phyloP scores from a whole-genome alignment of 1,140 invertebrate species.

The Drosophila willistoni region DNA sequence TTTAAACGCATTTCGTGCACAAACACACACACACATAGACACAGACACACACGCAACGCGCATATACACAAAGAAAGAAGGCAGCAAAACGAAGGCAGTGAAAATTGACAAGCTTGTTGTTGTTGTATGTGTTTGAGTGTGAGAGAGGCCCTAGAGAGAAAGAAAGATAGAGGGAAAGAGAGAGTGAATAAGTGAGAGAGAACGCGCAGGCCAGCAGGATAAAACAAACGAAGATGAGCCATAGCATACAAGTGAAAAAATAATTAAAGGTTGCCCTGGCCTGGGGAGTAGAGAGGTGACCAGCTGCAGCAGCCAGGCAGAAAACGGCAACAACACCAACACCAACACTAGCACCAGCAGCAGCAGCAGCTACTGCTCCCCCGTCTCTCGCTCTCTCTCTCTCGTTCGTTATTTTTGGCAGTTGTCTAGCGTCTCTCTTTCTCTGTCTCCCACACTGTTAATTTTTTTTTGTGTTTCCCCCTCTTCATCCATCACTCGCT shows the following conservation, averaged over 20 bases:
- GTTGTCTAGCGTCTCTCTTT: conserved; percentile 28
- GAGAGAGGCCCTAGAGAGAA: conserved; percentile 39
- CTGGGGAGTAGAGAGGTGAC: conserved; percentile 27
- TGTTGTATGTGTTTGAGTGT: conserved; percentile 46
- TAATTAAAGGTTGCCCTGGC: conserved; percentile 67
- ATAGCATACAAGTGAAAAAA: conserved; percentile 72
- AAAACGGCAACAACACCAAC: conserved; percentile 32
- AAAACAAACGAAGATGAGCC: conserved; percentile 69
- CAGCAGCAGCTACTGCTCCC: conserved; percentile 26
- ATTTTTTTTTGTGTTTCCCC: conserved; percentile 16
- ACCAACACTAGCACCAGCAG: conserved; percentile 43
- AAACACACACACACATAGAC: conserved; percentile 32
- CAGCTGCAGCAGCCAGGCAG: conserved; percentile 28
- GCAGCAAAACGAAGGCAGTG: conserved; percentile 46
- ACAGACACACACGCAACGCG: conserved; percentile 42
- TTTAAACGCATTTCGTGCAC: conserved; percentile 72
- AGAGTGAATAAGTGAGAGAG: conserved; percentile 41
- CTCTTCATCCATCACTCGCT: conserved; percentile 19
- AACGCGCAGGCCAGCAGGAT: conserved; percentile 60
- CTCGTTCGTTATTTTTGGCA: conserved; percentile 22
- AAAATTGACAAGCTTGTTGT: conserved; percentile 60
- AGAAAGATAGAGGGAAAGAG: conserved; percentile 35
- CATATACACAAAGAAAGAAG: conserved; percentile 59
- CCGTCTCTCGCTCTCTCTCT: conserved; percentile 8
- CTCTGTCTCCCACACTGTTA: conserved; percentile 36